These are phyloP conservation scores for Schizopygopsis malacanthus DNA, from an alignment of 2,797 vertebrate genomes.

Conservation along the genomic window DNA sequence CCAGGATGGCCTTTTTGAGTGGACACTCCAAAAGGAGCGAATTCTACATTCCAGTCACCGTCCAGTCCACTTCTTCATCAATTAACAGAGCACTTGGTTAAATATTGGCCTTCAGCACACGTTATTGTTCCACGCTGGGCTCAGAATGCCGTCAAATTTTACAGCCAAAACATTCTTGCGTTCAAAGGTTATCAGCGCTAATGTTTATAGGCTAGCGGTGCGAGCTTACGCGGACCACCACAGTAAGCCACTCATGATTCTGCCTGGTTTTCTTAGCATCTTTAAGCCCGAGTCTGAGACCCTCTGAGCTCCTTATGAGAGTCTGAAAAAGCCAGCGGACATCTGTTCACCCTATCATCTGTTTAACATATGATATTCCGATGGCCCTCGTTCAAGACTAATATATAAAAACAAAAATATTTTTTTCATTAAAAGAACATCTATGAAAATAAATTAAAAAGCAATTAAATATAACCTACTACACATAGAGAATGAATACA, in stretches of 20 bases:
- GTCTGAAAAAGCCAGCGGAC: slow-evolving; percentile 72
- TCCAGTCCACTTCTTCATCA: slow-evolving; percentile 46
- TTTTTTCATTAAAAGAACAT: slow-evolving; percentile 4
- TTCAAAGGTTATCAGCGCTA: slow-evolving; percentile 11
- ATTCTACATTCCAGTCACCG: slow-evolving; percentile 51
- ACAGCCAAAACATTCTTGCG: neutral
- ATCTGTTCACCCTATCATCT: slow-evolving; percentile 76
- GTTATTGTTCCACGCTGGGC: neutral
- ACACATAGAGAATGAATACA: neutral
- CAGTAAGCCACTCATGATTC: neutral
- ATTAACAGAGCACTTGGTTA: slow-evolving; percentile 51
- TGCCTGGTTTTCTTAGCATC: slow-evolving; percentile 21
- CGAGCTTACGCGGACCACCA: neutral
- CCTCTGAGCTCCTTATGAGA: slow-evolving; percentile 64
- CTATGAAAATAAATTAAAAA: neutral
- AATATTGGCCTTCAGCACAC: slow-evolving; percentile 25
- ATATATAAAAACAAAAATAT: neutral
- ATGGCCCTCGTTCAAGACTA: slow-evolving; percentile 1
- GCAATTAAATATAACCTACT: neutral
- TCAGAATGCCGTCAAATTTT: neutral
- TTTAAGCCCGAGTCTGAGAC: slow-evolving; percentile 33
- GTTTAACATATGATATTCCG: slow-evolving; percentile 66
- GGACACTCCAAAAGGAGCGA: slow-evolving; percentile 41
- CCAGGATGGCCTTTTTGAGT: slow-evolving; percentile 48
- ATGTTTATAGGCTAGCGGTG: slow-evolving; percentile 18